phyloP scores from a whole-genome alignment of 1,140 invertebrate genomes.

The Platyscapa corneri region DNA sequence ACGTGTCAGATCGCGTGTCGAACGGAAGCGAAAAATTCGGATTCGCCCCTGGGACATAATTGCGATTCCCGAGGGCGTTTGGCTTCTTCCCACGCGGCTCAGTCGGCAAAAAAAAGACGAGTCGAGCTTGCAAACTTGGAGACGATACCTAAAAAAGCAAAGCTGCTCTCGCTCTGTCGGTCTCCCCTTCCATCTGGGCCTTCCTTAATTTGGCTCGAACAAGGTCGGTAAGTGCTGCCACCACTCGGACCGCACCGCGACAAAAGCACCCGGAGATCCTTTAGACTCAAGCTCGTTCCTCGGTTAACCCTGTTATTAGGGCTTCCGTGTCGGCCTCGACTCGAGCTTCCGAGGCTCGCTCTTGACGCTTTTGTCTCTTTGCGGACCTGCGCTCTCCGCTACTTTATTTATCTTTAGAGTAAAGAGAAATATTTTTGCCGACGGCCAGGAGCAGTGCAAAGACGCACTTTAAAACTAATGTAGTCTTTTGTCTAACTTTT shows the following conservation, averaged over 20 bases:
- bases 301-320: conserved; percentile 38
- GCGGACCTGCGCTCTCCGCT: background rate
- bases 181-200: conserved; percentile 23
- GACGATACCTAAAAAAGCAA: conserved; percentile 27
- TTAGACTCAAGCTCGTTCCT: conserved; percentile 10
- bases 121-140: no score
- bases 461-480: conserved; percentile 35
- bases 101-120: no score
- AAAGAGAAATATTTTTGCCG: conserved; percentile 31
- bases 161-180: background rate
- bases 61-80: no score
- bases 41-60: no score
- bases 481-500: conserved; percentile 24
- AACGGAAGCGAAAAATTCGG: no score
- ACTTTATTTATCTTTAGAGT: conserved; percentile 46
- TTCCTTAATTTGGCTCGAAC: conserved; percentile 52
- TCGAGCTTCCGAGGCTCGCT: background rate
- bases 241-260: background rate
- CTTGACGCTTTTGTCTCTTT: background rate
- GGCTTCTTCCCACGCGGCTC: no score
- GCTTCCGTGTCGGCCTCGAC: conserved; percentile 26
- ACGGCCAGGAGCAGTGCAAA: conserved; percentile 17
- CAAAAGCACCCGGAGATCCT: conserved; percentile 22
- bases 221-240: background rate
- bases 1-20: no score